These are phyloP conservation scores for Podarcis cretensis DNA, from an alignment of 2,113 vertebrate genomes.

Conservation along the genomic window DNA sequence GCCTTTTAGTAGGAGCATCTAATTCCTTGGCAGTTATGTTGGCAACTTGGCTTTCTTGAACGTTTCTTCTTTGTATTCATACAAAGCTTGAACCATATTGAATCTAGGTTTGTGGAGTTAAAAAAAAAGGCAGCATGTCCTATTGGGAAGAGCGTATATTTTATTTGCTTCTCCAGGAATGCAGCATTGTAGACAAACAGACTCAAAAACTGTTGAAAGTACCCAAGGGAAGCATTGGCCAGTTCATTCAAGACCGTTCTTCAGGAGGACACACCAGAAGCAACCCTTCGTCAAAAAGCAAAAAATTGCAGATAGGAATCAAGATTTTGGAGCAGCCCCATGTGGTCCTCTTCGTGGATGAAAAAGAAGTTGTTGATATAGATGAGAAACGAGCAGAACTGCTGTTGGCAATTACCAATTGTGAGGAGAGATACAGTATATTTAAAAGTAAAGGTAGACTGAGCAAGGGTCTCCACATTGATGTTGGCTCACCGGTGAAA, in stretches of 20 bases:
- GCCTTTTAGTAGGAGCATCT: slow-evolving; percentile 51
- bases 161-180: slow-evolving; percentile 94
- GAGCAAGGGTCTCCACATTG: slow-evolving; percentile 88
- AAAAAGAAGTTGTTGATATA: slow-evolving; percentile 91
- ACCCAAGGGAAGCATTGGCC: slow-evolving; percentile 93
- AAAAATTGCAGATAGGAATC: slow-evolving; percentile 87
- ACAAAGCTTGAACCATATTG: slow-evolving; percentile 81
- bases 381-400: slow-evolving; percentile 92
- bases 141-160: slow-evolving; percentile 94
- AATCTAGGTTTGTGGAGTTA: slow-evolving; percentile 95
- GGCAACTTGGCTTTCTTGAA: slow-evolving; percentile 47
- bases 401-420: slow-evolving; percentile 96
- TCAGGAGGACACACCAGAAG: slow-evolving; percentile 84
- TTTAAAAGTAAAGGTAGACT: slow-evolving; percentile 87
- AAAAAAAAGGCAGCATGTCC: slow-evolving; percentile 89
- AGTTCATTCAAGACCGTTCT: slow-evolving; percentile 92
- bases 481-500: slow-evolving; percentile 90
- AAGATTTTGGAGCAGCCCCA: slow-evolving; percentile 94
- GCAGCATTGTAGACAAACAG: slow-evolving; percentile 89
- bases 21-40: neutral
- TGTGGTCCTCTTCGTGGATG: slow-evolving; percentile 89
- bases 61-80: slow-evolving; percentile 29
- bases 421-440: slow-evolving; percentile 91
- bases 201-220: slow-evolving; percentile 92
- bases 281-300: slow-evolving; percentile 90